Evolutionary conservation across 2,888 invertebrate genomes (phyloP), one percentile per base, ranked within the genome.

Genomic region (Lasius platythorax): DNA sequence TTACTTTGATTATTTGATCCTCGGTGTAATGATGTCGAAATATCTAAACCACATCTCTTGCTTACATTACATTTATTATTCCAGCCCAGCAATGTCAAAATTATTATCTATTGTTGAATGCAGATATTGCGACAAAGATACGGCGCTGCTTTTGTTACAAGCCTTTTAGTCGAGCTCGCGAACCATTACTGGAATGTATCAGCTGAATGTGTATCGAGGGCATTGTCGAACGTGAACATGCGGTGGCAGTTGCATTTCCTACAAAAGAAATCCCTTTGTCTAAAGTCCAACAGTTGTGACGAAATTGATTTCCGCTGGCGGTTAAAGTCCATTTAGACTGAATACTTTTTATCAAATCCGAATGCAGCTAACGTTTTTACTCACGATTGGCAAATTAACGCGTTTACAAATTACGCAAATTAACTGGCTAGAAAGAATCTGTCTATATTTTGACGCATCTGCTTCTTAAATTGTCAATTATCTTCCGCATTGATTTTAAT

Each of bases 51-150:
- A 37, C 15, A 37, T 76, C 15, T 76, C 12, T 15, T 18, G 61
- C n/a, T 63, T 74, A 18, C 1, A n/a, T 63, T 64, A 61, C n/a
- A 66, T 46, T 28, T 40, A 56, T 56, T 78, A 67, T 78, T 40
- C 53, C 12, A 40, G 23, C 9, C 15, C 4, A 46, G 40, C n/a
- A 56, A 37, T 50, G 64, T 75, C 23, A 23, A 40, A 67, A 78
- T 67, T 40, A 12, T 67, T 67, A 76, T 76, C 40, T 76, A 76
- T 76, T 53, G 28, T 67, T 64, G 46, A 64, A 76, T 53, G 40
- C 40, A 76, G 76, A 66, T 76, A 53, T 66, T 66, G 28, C 76
- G 67, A 76, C 67, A 37, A 76, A 76, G 67, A 76, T 76, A 76
- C 18, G 23, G 23, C 64, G 15, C 4, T 53, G 76, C 76, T 76